Conservation (phyloP, 1,140 invertebrate species). For the Spodoptera frugiperda region DNA sequence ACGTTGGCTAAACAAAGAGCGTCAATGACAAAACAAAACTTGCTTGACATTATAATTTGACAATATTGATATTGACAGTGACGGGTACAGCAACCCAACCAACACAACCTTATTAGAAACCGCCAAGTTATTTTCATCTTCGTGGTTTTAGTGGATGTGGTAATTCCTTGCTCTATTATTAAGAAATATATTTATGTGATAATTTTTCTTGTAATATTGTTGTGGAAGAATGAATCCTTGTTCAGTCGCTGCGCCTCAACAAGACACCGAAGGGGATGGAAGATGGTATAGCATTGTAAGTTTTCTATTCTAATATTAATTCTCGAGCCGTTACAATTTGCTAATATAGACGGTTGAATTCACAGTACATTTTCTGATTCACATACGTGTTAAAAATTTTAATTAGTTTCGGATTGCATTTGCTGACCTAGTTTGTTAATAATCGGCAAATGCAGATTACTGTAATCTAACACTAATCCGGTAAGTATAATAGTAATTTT, state of each 20-base stretch:
- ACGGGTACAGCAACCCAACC: conserved; percentile 9
- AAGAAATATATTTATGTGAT: conserved; percentile 32
- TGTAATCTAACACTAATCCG: conserved; percentile 17
- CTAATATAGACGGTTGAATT: conserved; percentile 35
- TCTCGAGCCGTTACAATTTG: conserved; percentile 11
- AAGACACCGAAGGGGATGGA: conserved; percentile 89
- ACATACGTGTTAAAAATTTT: conserved; percentile 18
- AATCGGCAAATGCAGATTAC: conserved; percentile 9
- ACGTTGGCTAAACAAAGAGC: too few relatives aligned
- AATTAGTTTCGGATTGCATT: conserved; percentile 24
- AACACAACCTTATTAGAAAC: conserved; percentile 46
- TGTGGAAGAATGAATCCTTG: conserved; percentile 87
- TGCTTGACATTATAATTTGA: neutral
- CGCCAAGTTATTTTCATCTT: conserved; percentile 51
- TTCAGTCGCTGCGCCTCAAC: conserved; percentile 87
- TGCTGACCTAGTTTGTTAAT: conserved; percentile 20
- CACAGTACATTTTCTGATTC: conserved; percentile 23
- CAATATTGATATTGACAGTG: conserved; percentile 10
- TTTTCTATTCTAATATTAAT: conserved; percentile 46
- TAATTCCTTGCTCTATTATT: conserved; percentile 28
- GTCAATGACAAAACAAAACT: too few relatives aligned
- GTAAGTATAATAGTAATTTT: neutral
- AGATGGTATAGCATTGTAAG: conserved; percentile 90
- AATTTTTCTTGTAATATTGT: conserved; percentile 48
- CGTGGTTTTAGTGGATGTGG: conserved; percentile 41